A percentile compares a stretch with the other conserved stretches of the same genome.
phyloP scores from a whole-genome alignment of 2,113 vertebrate genomes.

The Oncorhynchus nerka region DNA sequence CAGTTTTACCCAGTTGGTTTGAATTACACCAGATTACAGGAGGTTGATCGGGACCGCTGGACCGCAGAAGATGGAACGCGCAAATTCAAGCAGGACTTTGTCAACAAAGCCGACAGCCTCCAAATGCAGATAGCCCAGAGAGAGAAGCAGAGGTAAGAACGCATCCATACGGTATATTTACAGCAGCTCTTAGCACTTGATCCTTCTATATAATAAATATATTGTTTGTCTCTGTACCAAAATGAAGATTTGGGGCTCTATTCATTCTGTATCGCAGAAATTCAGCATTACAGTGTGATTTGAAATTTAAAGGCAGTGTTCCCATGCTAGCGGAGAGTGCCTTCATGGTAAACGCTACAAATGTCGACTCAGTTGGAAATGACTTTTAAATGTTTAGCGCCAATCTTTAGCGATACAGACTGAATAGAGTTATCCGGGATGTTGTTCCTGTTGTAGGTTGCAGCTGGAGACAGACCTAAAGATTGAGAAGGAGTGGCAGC shows the following conservation, averaged over 20 bases:
- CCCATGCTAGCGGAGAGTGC: no score
- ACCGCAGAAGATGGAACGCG: slow-evolving; percentile 86
- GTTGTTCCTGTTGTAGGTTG: slow-evolving; percentile 61
- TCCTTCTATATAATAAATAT: no score
- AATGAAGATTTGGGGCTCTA: no score
- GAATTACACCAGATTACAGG: slow-evolving; percentile 99
- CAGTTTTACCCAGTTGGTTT: slow-evolving; percentile 99
- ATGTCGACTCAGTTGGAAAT: no score
- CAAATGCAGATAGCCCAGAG: slow-evolving; percentile 87
- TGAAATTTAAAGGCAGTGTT: no score
- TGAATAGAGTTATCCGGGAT: no score
- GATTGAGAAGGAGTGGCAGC: slow-evolving; percentile 95
- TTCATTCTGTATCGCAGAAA: no score
- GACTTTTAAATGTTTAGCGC: no score
- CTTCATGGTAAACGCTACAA: no score
- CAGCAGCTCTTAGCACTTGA: no score
- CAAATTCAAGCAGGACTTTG: slow-evolving; percentile 87
- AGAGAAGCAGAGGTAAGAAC: slow-evolving; percentile 91
- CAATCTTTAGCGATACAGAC: background rate
- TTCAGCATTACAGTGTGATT: no score
- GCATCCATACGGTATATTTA: background rate
- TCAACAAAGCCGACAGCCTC: slow-evolving; percentile 87
- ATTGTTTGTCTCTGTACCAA: no score
- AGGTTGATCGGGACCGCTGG: slow-evolving; percentile 88
- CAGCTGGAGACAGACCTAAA: slow-evolving; percentile 94